Evolutionary conservation across 2,888 invertebrate genomes (phyloP), one percentile per base, ranked within the genome.

Genomic region (Augochlorella aurata): DNA sequence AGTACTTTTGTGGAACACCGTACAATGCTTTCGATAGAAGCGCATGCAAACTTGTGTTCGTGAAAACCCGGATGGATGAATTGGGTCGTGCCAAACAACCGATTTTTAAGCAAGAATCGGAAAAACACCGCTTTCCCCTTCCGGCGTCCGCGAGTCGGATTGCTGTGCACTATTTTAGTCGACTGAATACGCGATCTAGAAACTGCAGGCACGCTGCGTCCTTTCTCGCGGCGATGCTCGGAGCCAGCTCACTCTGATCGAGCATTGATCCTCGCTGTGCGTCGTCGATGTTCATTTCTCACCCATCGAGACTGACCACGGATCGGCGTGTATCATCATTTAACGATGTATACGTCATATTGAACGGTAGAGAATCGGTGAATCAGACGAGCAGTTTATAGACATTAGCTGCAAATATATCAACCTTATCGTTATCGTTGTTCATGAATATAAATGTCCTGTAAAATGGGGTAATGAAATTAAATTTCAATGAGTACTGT

Each of bases 1-100:
- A 18, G n/a, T n/a, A 65, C 65, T 65, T n/a, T 44, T n/a, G 65
- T 65, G 65, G n/a, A n/a, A 44, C 2, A 44, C 44, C 44, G 65
- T 44, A 65, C 65, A 65, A 65, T 65, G 65, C n/a, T 65, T 44
- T n/a, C 38, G 63, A 44, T 21, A 4, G 65, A 44, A n/a, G n/a
- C 65, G 16, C 38, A 3, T 18, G 38, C 18, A 38, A 38, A 63
- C 16, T 38, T 38, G 63, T 29, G 58, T 58, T 18, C 18, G 63
- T n/a, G 18, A 4, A 16, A 38, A 38, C 63, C 9, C 44, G 65
- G 65, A 18, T n/a, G 65, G 44, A 44, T n/a, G 65, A 65, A 65
- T 45, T 65, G 44, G 65, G 65, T 38, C 65, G 14, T 21, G 45
- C n/a, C n/a, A n/a, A 65, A 65, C 44, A 44, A 45, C 44, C 44